Evolutionary conservation across 2,797 vertebrate species (phyloP), one percentile per base, ranked within the genome.

Genomic region (Ficedula albicollis): DNA sequence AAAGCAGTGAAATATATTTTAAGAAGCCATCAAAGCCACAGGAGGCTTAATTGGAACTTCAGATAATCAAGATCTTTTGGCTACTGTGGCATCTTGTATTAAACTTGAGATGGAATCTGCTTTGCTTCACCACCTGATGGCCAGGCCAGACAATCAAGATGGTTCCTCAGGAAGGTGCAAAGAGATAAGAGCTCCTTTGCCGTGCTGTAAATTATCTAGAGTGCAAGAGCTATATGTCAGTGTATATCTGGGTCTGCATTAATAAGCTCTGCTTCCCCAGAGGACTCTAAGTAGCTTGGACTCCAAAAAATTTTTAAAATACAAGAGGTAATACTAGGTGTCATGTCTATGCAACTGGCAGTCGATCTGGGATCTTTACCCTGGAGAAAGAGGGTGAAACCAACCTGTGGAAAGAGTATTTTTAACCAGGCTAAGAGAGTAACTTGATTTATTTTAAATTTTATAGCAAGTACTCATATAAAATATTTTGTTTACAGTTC

Each of bases 401-500:
- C 29, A 56, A 38, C 6, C 30, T 81, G 19, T 72, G 34, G 14
- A 36, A 58, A 74, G 20, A 29, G 10, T 68, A 19, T 55, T 27
- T 79, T 93, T 78, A 92, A 83, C 6, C 32, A 77, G 39, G 4
- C 10, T 54, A 66, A 74, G 59, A 81, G 38, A 72, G 15, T 12
- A 89, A 76, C 25, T 54, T 91, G 81, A 94, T 96, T 95, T 96
- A 94, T 93, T 94, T 90, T n/a, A 62, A 82, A 52, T 94, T 95
- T 96, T 93, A 91, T 87, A 73, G 38, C 55, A 74, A 76, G 16
- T 58, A 72, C 34, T 22, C 30, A 38, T 69, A 94, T 94, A 84
- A 94, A 96, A 82, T 87, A 81, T 63, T 92, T 96, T 93, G 73
- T 94, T 96, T 96, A 94, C 69, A 58, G 91, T 91, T 92, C 63